phyloP scores from a whole-genome alignment of 2,888 invertebrate genomes.

The Sturmia bella region DNA sequence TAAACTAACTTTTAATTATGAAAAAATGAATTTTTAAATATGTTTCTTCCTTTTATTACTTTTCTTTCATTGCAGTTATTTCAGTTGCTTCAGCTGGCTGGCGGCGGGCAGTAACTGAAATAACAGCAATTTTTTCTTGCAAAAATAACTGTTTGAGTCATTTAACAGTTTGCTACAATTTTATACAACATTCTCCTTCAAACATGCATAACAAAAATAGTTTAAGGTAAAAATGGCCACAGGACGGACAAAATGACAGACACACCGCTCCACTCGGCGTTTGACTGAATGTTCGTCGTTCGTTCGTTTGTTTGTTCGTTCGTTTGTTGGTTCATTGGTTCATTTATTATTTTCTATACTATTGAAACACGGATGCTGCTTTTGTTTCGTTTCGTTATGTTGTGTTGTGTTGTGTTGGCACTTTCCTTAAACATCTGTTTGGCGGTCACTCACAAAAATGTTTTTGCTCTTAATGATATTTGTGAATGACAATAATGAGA shows the following conservation, averaged over 20 bases:
- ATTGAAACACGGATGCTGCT: conserved; percentile 61
- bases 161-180: conserved; percentile 50
- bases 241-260: conserved; percentile 35
- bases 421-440: conserved; percentile 65
- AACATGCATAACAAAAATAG: conserved; percentile 37
- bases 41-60: conserved; percentile 6
- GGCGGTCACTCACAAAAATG: conserved; percentile 53
- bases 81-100: conserved; percentile 38
- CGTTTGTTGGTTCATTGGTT: neutral
- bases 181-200: conserved; percentile 34
- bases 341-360: conserved; percentile 19
- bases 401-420: conserved; percentile 53
- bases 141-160: conserved; percentile 40
- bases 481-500: conserved; percentile 29
- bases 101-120: conserved; percentile 27
- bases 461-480: conserved; percentile 33
- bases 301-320: neutral
- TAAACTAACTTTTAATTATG: neutral
- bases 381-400: conserved; percentile 26
- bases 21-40: neutral
- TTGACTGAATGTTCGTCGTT: neutral
- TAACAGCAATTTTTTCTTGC: neutral
- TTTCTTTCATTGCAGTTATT: conserved; percentile 29
- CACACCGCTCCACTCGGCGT: neutral
- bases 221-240: conserved; percentile 36